phyloP scores from a whole-genome alignment of 2,113 vertebrate genomes.

The Hiodon tergisus region DNA sequence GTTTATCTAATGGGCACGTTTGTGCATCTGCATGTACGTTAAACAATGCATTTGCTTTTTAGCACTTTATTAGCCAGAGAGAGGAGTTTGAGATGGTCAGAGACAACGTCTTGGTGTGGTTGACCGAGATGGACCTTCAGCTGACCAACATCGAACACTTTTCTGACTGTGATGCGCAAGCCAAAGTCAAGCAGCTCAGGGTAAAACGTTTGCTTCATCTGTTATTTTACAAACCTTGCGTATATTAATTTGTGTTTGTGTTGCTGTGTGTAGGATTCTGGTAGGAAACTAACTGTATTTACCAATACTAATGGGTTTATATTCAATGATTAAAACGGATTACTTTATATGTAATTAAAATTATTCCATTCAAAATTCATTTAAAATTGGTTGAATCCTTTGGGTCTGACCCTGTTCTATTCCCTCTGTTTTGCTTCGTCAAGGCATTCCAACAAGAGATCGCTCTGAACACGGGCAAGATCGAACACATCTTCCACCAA shows the following conservation, averaged over 20 bases:
- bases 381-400: too few species aligned
- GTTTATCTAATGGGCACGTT: too few species aligned
- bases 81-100: slow-evolving; percentile 94
- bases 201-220: slow-evolving; percentile 50
- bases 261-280: neutral
- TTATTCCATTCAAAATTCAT: neutral
- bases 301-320: too few species aligned
- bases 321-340: neutral
- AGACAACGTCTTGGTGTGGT: slow-evolving; percentile 88
- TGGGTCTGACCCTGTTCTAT: too few species aligned
- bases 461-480: slow-evolving; percentile 78
- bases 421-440: neutral
- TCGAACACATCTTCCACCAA: slow-evolving; percentile 81
- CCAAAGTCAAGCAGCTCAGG: slow-evolving; percentile 94
- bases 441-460: slow-evolving; percentile 95
- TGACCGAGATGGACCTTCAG: slow-evolving; percentile 97
- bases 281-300: too few species aligned
- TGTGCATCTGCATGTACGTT: neutral
- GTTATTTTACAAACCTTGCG: neutral
- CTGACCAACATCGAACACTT: slow-evolving; percentile 97
- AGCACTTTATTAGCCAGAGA: slow-evolving; percentile 93
- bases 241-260: neutral
- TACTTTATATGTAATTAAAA: neutral
- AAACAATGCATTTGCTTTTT: neutral
- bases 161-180: slow-evolving; percentile 93